These are phyloP conservation scores for Sparus aurata DNA, from an alignment of 2,797 vertebrate species.

Conservation along the genomic window DNA sequence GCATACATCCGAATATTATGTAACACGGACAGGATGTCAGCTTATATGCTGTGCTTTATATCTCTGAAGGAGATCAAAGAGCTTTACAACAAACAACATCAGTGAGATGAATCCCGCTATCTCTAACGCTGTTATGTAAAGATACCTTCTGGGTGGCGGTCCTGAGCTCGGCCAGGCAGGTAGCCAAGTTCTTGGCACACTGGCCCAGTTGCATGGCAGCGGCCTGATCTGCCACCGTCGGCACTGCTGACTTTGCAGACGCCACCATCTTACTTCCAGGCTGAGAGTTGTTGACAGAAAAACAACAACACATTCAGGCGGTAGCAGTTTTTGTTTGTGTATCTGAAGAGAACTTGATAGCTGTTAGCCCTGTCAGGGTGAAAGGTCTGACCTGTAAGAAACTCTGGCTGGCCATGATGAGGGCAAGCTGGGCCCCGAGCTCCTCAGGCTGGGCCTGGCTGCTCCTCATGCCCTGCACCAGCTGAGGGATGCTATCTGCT, in stretches of 20 bases:
- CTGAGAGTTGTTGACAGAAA: conserved; percentile 76
- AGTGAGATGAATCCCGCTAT: conserved; percentile 25
- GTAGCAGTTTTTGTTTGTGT: background rate
- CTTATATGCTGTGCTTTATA: background rate
- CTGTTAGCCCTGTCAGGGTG: background rate
- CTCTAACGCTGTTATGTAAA: conserved; percentile 7
- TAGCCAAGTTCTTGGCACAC: conserved; percentile 98
- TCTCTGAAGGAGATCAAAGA: conserved; percentile 37
- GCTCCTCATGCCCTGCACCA: conserved; percentile 97
- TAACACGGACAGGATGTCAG: background rate
- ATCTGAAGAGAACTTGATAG: background rate
- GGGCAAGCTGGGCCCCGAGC: conserved; percentile 93
- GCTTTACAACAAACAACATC: conserved; percentile 12
- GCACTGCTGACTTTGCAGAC: conserved; percentile 96
- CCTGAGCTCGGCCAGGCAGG: conserved; percentile 95
- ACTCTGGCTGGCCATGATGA: conserved; percentile 98
- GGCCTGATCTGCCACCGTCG: conserved; percentile 96
- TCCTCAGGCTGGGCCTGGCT: conserved; percentile 97
- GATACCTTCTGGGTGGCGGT: conserved; percentile 96
- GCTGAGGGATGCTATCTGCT: conserved; percentile 95
- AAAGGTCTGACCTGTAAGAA: conserved; percentile 91
- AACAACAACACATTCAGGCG: conserved; percentile 33
- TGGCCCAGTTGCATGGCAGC: conserved; percentile 98
- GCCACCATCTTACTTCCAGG: conserved; percentile 98
- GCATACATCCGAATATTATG: conserved; percentile 15